Conservation (phyloP, 2,797 vertebrate species). For the Platyrinchus mystaceus region DNA sequence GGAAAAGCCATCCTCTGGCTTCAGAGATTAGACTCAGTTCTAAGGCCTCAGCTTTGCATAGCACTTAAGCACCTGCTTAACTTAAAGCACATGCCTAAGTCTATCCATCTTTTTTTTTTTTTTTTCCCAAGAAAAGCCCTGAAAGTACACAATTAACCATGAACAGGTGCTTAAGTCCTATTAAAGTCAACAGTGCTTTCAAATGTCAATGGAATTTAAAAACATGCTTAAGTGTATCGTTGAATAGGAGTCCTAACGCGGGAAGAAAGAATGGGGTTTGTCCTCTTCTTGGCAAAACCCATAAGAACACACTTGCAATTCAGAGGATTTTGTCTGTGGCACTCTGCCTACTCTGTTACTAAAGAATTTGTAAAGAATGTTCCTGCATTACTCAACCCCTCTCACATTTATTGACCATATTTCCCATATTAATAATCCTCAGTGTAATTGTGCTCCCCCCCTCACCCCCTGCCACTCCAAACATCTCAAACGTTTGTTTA, state of each 20-base stretch:
- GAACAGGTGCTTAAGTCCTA: conserved; percentile 65
- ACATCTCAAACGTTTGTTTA: conserved; percentile 43
- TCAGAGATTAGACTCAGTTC: not conserved
- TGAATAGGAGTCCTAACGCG: conserved; percentile 49
- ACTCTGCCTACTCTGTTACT: conserved; percentile 14
- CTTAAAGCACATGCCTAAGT: conserved; percentile 55
- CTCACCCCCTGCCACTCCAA: not conserved
- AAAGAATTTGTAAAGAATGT: conserved; percentile 60
- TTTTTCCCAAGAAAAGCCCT: not conserved
- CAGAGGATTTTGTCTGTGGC: conserved; percentile 52
- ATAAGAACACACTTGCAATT: conserved; percentile 57
- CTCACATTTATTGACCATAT: conserved; percentile 57
- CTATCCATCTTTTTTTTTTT: conserved; percentile 12
- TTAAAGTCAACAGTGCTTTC: conserved; percentile 68
- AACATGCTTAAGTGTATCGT: conserved; percentile 47
- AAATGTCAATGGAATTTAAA: conserved; percentile 57
- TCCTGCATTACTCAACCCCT: conserved; percentile 45
- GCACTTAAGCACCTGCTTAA: conserved; percentile 61
- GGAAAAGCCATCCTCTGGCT: not conserved
- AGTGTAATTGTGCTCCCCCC: not conserved
- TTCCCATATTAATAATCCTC: conserved; percentile 58
- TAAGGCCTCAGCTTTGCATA: not conserved
- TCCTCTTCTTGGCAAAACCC: conserved; percentile 34
- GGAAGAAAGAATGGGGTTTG: conserved; percentile 36
- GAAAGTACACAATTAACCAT: conserved; percentile 61